Conservation (phyloP, 2,888 invertebrate genomes). For the Nephrotoma guestfalica region DNA sequence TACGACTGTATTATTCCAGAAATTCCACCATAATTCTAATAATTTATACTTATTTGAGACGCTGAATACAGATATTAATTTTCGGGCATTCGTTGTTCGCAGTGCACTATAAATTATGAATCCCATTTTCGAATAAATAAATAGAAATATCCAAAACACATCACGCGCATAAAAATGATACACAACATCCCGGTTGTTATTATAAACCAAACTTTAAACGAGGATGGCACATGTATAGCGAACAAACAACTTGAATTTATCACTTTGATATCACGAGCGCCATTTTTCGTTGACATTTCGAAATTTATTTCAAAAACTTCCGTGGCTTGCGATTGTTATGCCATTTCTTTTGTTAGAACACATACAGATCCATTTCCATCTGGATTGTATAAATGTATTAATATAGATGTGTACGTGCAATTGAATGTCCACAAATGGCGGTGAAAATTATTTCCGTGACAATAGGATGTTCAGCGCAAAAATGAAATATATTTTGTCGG, state of each 20-base stretch:
- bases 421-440: not conserved
- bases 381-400: not conserved
- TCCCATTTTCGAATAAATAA: too few relatives aligned
- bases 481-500: not conserved
- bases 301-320: not conserved
- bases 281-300: not conserved
- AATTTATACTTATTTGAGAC: too few relatives aligned
- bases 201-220: not conserved
- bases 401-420: not conserved
- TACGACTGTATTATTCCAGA: too few relatives aligned
- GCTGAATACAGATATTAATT: too few relatives aligned
- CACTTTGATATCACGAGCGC: not conserved
- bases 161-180: not conserved
- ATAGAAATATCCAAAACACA: not conserved
- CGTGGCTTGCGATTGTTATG: not conserved
- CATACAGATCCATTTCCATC: too few relatives aligned
- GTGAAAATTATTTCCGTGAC: not conserved
- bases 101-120: too few relatives aligned
- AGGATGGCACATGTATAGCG: too few relatives aligned
- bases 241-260: not conserved
- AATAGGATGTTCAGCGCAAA: not conserved
- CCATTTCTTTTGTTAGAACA: not conserved
- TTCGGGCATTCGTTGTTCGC: too few relatives aligned
- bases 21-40: too few relatives aligned
- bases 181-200: not conserved